Base-by-base conservation (phyloP, 2,113 vertebrate genomes). In the Spea multiplicata region DNA sequence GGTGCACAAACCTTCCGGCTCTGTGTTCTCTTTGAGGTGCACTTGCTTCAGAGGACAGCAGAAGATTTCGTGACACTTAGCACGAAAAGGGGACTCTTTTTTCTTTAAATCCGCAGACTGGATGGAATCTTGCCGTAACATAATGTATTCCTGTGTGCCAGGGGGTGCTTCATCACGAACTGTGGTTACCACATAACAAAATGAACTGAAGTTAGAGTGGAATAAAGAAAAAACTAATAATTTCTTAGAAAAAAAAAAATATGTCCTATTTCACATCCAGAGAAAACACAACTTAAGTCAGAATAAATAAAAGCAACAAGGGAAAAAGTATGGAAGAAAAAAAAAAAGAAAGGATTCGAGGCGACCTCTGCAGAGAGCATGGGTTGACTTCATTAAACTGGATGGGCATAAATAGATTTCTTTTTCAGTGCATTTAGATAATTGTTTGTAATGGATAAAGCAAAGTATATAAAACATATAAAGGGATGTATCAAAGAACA, bases 1-100 rank as follows among this genome's bases (percentile, higher is more conserved):
- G 89, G 90, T 81, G 86, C 92, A 98, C 97, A 99, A 99, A 99
- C 97, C 97, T 99, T 99, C 95, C 5, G 95, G 94, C 87, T 98
- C 96, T 94, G 96, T 83, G 94, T 88, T 97, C 85, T 98, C 97
- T 97, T 97, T 99, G 94, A 94, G 94, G 93, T 93, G 88, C 88
- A 90, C 96, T 98, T 98, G 97, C 97, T 98, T 99, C 97, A 98
- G 93, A 74, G 97, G 96, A 91, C 97, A 99, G 97, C 97, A 99
- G 97, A 99, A 99, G 96, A 98, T 99, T 98, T 99, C 97, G 89
- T 99, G 97, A 95, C 97, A 99, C 94, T 99, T 99, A 96, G 97
- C 94, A 93, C 97, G 96, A 98, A 99, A 98, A 84, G 97, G 97
- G 93, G 97, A 98, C 91, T 96, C 96, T 95, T 98, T 98, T 96